Evolutionary conservation across 2,113 vertebrate genomes (phyloP), one percentile per base, ranked within the genome.

Genomic region (Apistogramma diplotaenia): DNA sequence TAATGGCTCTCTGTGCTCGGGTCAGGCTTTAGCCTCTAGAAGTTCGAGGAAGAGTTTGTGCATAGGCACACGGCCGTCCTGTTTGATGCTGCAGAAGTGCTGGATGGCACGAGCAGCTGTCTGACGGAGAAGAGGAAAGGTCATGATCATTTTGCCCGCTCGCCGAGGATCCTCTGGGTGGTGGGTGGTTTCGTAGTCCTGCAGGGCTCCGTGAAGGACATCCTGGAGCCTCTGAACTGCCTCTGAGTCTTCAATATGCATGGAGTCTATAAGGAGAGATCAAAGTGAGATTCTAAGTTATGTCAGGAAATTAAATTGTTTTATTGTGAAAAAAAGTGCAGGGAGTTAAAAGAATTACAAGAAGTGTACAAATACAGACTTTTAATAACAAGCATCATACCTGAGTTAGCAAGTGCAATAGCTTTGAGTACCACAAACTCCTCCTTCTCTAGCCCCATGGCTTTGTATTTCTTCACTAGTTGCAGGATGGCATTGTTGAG

Each of bases 31-130:
- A 92, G 98, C 98, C 95, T 99, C 98, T 83, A 99, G 96, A 93
- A 99, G 98, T 96, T 99, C 98, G 88, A 99, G 96, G 96, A 99
- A 99, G 87, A 99, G 97, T 99, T 99, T 99, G 96, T 99, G 98
- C 98, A 99, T 99, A 85, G 98, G 98, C 82, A 99, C 98, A 53
- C 99, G 99, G 92, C 98, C 98, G 86, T 99, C 98, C 85, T 99
- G 97, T 94, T 98, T 99, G 95, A 99, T 97, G 96, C 96, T 98
- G 96, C 98, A 99, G 96, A 99, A 99, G 89, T 99, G 97, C 94
- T 99, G 97, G 87, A 99, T 97, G 0, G 98, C 98, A 80, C 97
- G 98, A 89, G 97, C 97, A 18, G 98, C 96, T 15, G 97, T 99
- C 95, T 99, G 98, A 87, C 98, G 95, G 60, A 99, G 96, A 3